These are phyloP conservation scores for Anabas testudineus DNA, from an alignment of 2,797 vertebrate genomes.

Conservation along the genomic window DNA sequence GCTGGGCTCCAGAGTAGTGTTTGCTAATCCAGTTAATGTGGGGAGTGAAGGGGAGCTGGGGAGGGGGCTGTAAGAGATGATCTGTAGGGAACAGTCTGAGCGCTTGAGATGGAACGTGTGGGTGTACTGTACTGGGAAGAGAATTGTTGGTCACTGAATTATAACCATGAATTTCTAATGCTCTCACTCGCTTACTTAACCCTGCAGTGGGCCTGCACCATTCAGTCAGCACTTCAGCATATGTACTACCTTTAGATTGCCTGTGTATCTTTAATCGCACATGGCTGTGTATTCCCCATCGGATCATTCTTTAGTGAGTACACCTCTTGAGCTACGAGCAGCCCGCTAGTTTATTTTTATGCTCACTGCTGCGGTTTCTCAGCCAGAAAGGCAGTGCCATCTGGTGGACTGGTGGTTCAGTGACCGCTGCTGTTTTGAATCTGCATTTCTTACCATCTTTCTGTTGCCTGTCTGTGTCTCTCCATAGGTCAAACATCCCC, in stretches of 20 bases:
- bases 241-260: constrained; percentile 51
- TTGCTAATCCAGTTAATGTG: constrained; percentile 74
- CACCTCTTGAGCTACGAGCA: constrained; percentile 55
- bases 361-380: constrained; percentile 7
- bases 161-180: constrained; percentile 65
- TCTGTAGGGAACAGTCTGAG: constrained; percentile 68
- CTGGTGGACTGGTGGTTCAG: constrained; percentile 61
- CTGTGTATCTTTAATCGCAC: constrained; percentile 72
- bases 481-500: constrained; percentile 94
- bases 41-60: constrained; percentile 8
- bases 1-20: constrained; percentile 58
- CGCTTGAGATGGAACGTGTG: constrained; percentile 61
- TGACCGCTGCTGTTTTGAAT: constrained; percentile 7
- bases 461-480: constrained; percentile 45
- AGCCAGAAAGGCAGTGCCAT: constrained; percentile 70
- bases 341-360: constrained; percentile 50
- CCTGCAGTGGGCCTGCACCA: constrained; percentile 24
- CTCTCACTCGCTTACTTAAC: constrained; percentile 31
- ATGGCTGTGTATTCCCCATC: constrained; percentile 63
- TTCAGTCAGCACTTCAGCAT: constrained; percentile 44
- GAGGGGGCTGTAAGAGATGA: constrained; percentile 42
- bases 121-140: constrained; percentile 58
- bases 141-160: constrained; percentile 73
- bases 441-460: constrained; percentile 44
- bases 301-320: constrained; percentile 52